Evolutionary conservation across 30 jellyfish, hydroid and myxozoan genomes (phyloP).

Genomic region (Morbakka virulenta): DNA sequence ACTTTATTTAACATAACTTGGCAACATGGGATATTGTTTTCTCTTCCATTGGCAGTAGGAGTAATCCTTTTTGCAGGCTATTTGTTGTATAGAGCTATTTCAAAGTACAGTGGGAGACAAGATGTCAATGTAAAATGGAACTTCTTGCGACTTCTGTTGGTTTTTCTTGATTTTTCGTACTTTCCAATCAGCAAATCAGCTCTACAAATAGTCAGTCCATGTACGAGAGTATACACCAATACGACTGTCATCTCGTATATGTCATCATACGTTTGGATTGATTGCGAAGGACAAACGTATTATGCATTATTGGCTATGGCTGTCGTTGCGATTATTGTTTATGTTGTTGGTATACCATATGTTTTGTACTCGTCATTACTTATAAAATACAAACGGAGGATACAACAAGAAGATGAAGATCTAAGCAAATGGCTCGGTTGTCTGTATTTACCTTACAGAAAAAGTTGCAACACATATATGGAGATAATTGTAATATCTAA

Average conservation of each 20-base stretch:
- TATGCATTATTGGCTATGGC: conserved; percentile 8
- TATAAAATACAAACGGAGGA: background rate
- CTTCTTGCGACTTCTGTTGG: conserved; percentile 13
- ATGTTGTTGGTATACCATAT: conserved; percentile 35
- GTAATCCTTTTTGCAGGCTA: background rate
- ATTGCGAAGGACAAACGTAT: conserved; percentile 5
- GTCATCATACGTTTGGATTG: conserved; percentile 31
- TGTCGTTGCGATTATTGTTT: background rate
- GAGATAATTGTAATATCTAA: conserved; percentile 24
- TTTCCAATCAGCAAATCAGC: conserved; percentile 28
- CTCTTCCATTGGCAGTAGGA: background rate
- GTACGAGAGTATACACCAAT: conserved; percentile 20
- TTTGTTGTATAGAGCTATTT: background rate
- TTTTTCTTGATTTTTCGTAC: conserved; percentile 42
- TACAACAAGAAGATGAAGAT: conserved; percentile 1
- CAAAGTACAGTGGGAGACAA: background rate
- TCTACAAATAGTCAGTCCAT: conserved; percentile 11
- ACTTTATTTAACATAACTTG: background rate
- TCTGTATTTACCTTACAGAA: conserved; percentile 12
- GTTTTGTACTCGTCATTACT: conserved; percentile 38
- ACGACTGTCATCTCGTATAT: conserved; percentile 20
- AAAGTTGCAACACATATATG: conserved; percentile 10
- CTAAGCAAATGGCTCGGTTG: conserved; percentile 30
- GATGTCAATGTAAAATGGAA: background rate
- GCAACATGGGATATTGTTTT: background rate